phyloP scores from a whole-genome alignment of 1,140 invertebrate species.

The Hypsibius dujardini region DNA sequence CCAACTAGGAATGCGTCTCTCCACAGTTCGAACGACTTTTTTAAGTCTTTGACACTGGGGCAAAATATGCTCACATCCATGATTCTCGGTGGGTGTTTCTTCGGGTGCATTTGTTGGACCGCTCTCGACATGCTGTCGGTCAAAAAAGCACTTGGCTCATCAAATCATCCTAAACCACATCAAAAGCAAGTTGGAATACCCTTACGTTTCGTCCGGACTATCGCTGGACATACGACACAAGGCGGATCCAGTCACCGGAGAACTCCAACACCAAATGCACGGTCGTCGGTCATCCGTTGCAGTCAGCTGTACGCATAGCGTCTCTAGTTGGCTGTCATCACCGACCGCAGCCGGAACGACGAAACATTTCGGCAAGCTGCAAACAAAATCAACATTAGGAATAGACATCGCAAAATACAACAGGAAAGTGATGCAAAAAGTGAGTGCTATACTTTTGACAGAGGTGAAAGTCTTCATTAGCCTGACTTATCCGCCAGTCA shows the following conservation, averaged over 20 bases:
- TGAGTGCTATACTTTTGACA: neutral
- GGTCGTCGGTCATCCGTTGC: neutral
- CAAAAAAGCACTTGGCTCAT: neutral
- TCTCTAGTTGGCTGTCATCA: constrained; percentile 5
- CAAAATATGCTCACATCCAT: neutral
- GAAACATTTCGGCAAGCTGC: constrained; percentile 8
- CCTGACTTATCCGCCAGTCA: neutral
- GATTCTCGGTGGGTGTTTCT: neutral
- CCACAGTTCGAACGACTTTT: neutral
- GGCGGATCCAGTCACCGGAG: neutral
- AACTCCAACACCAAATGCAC: neutral
- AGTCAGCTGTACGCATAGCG: neutral
- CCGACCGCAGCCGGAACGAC: neutral
- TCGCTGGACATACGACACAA: constrained; percentile 7
- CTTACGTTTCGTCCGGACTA: neutral
- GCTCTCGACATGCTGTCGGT: neutral
- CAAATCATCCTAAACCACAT: neutral
- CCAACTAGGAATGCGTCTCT: neutral
- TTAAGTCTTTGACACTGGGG: neutral
- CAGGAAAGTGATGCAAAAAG: neutral
- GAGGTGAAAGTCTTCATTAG: constrained; percentile 10
- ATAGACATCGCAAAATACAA: neutral
- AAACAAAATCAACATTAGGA: neutral
- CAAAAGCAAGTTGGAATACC: neutral
- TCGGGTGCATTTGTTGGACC: neutral